Percentiles rank a stretch among this genome's conserved stretches.
These are phyloP conservation scores for Ceratina japonica DNA, from an alignment of 1,140 invertebrate species.

Conservation along the genomic window DNA sequence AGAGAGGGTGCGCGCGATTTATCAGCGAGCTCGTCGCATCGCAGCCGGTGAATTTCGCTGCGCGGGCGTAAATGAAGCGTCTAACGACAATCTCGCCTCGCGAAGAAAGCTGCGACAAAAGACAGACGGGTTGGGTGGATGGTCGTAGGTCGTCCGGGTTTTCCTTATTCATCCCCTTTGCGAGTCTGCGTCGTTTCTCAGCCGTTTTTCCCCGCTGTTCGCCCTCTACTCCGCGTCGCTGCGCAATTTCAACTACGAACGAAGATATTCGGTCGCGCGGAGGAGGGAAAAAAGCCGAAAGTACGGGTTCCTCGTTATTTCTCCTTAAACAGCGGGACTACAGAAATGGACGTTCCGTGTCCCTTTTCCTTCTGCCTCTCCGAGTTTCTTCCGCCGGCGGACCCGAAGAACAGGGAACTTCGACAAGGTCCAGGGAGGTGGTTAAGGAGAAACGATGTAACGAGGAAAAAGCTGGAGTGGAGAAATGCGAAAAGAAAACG, in stretches of 20 bases:
- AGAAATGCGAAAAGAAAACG: slow-evolving; percentile 45
- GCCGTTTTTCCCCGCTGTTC: slow-evolving; percentile 4
- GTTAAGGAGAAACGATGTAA: slow-evolving; percentile 56
- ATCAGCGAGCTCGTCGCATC: slow-evolving; percentile 48
- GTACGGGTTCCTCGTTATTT: slow-evolving; percentile 44
- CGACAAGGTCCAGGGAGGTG: slow-evolving; percentile 6
- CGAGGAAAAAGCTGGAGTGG: slow-evolving; percentile 53
- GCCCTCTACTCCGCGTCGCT: not conserved
- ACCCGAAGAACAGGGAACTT: not conserved
- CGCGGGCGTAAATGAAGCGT: slow-evolving; percentile 66
- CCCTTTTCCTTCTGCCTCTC: not conserved
- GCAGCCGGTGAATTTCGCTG: slow-evolving; percentile 55
- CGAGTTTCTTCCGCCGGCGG: not conserved
- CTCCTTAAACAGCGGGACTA: slow-evolving; percentile 34
- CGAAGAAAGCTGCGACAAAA: slow-evolving; percentile 49
- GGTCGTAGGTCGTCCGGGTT: not conserved
- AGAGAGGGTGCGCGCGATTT: slow-evolving; percentile 49
- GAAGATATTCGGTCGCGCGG: slow-evolving; percentile 22
- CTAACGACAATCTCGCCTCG: slow-evolving; percentile 64
- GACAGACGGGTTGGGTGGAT: slow-evolving; percentile 13
- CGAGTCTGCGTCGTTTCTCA: not conserved
- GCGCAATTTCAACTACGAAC: slow-evolving; percentile 26
- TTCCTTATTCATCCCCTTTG: not conserved
- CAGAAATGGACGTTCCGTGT: slow-evolving; percentile 52
- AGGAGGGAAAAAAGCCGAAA: not conserved